Percentiles rank a stretch among this genome's conserved stretches.
phyloP scores from a whole-genome alignment of 2,113 vertebrate species.

The Erinaceus europaeus region DNA sequence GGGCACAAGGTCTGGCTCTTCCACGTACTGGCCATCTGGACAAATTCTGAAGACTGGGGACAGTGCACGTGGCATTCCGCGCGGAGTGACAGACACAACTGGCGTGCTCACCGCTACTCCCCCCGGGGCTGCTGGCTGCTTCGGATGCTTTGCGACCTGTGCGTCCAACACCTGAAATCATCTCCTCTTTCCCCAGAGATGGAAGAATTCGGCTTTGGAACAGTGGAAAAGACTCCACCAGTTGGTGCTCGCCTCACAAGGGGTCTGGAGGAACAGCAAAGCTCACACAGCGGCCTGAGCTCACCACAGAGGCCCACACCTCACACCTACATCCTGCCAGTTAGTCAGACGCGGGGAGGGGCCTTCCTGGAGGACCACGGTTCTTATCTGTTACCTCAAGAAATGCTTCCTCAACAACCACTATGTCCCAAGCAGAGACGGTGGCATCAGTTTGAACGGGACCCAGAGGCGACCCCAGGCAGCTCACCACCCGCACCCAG shows the following conservation, averaged over 20 bases:
- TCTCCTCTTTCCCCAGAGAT: background rate
- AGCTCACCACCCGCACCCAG: background rate
- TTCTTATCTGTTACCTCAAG: background rate
- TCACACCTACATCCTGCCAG: background rate
- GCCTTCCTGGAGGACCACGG: background rate
- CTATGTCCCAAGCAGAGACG: background rate
- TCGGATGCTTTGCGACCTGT: background rate
- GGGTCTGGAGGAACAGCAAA: background rate
- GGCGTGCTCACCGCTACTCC: background rate
- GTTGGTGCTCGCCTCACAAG: background rate
- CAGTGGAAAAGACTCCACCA: background rate
- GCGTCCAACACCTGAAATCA: too few species aligned
- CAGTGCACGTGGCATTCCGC: background rate
- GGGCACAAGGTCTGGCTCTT: too few species aligned
- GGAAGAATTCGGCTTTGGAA: too few species aligned
- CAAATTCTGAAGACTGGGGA: background rate
- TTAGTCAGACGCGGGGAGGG: background rate
- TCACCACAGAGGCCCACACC: background rate
- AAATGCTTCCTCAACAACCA: slow-evolving; percentile 6
- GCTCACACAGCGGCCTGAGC: background rate
- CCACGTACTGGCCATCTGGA: too few species aligned
- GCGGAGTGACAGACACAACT: background rate
- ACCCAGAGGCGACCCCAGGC: background rate
- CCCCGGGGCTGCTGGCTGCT: background rate
- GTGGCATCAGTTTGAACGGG: background rate